phyloP scores from a whole-genome alignment of 92 coral and sea anemone species.

The Zoanthus gigantus region DNA sequence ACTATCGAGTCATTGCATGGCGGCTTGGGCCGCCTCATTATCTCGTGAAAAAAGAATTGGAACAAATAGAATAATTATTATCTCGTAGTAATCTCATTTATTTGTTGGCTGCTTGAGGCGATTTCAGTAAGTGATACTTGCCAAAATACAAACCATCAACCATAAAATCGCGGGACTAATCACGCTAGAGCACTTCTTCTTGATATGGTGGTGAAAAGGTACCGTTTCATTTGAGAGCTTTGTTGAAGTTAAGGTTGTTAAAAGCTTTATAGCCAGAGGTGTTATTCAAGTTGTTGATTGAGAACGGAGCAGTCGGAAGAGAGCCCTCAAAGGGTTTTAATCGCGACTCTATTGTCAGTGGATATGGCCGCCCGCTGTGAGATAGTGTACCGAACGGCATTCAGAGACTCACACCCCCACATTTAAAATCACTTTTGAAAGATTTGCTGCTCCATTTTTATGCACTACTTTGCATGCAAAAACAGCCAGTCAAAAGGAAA shows the following conservation, averaged over 20 bases:
- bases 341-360: slow-evolving; percentile 78
- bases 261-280: slow-evolving; percentile 47
- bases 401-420: slow-evolving; percentile 51
- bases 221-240: slow-evolving; percentile 21
- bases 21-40: slow-evolving; percentile 60
- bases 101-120: slow-evolving; percentile 78
- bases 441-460: not conserved
- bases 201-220: slow-evolving; percentile 10
- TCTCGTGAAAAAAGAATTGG: slow-evolving; percentile 59
- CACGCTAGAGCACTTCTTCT: slow-evolving; percentile 29
- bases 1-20: slow-evolving; percentile 23
- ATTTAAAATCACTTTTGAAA: slow-evolving; percentile 44
- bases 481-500: not conserved
- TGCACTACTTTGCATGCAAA: slow-evolving; percentile 1
- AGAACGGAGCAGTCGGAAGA: slow-evolving; percentile 62
- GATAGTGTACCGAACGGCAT: slow-evolving; percentile 31
- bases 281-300: slow-evolving; percentile 36
- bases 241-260: slow-evolving; percentile 26
- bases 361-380: slow-evolving; percentile 70
- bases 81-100: slow-evolving; percentile 80
- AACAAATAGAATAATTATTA: slow-evolving; percentile 82
- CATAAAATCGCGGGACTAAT: not conserved
- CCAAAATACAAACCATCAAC: slow-evolving; percentile 16
- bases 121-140: slow-evolving; percentile 71
- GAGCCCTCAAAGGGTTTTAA: slow-evolving; percentile 58